A percentile compares a stretch with the other conserved stretches of the same genome.
phyloP scores from a whole-genome alignment of 2,888 invertebrate genomes.

The Electrophaes corylata region DNA sequence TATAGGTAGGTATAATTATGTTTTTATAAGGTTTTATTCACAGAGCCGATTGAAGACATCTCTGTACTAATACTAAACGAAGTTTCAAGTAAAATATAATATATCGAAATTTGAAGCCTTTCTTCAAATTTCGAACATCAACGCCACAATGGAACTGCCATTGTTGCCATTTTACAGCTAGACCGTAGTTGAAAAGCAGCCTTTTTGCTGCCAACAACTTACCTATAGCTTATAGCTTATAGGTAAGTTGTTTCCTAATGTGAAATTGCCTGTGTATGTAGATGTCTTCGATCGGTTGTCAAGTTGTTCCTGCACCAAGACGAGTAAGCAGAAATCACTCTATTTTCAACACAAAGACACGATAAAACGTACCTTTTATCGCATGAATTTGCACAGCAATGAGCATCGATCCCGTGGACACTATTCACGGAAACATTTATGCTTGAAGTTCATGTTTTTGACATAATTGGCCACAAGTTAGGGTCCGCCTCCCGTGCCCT shows the following conservation, averaged over 20 bases:
- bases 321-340: not conserved
- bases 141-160: too few species aligned
- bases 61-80: not conserved
- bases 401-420: not conserved
- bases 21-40: slow-evolving; percentile 3
- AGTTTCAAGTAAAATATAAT: not conserved
- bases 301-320: slow-evolving; percentile 23
- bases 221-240: not conserved
- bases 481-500: not conserved
- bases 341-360: not conserved
- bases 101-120: too few species aligned
- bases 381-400: not conserved
- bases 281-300: not conserved
- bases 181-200: not conserved
- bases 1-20: slow-evolving; percentile 30
- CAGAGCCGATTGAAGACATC: not conserved
- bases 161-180: too few species aligned
- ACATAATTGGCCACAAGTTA: not conserved
- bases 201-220: not conserved
- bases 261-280: not conserved
- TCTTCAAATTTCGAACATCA: not conserved
- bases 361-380: not conserved
- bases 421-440: not conserved
- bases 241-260: not conserved
- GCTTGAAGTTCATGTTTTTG: not conserved